Base-by-base conservation (phyloP, 2,888 invertebrate species). In the Nasonovia ribisnigri region DNA sequence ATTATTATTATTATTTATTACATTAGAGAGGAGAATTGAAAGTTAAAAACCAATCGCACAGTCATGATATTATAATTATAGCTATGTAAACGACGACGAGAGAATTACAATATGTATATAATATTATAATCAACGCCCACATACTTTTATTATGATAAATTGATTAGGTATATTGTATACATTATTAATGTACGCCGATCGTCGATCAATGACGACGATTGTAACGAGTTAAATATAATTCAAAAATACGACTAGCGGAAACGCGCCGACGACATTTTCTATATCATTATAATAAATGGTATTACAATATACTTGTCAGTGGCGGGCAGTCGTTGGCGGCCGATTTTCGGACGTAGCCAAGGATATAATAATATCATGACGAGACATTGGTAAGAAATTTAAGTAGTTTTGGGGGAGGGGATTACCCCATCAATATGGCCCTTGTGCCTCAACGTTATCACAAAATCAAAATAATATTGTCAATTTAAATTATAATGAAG, bases 171-270 rank as follows among this genome's bases (percentile, higher is more conserved):
- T n/a, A n/a, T n/a, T n/a, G n/a, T n/a, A n/a, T n/a, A 51, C 13
- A 51, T 11, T 36, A 67, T 36, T 77, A 8, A 36, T 5, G 88
- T 88, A 88, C 88, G 88, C 51, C 88, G 88, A 88, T 88, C 36
- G 88, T 26, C 88, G 10, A 88, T 88, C 88, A 88, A 88, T 51
- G 88, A 88, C 88, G 36, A 48, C 87, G 87, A 87, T 77, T 77
- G 77, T 77, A 36, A 48, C 43, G 46, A 88, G 88, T 88, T 88
- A 24, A 88, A 88, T 51, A 36, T 36, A 48, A 36, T 88, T 88
- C n/a, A 36, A n/a, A 36, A n/a, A 51, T 46, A n/a, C 36, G 51
- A 43, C 84, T 20, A 42, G 36, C 77, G 77, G 77, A 77, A 77
- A 77, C 20, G 36, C 20, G 20, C 77, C 77, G 36, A 36, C 36